phyloP scores from a whole-genome alignment of 2,797 vertebrate genomes.

The Cebuella pygmaea region DNA sequence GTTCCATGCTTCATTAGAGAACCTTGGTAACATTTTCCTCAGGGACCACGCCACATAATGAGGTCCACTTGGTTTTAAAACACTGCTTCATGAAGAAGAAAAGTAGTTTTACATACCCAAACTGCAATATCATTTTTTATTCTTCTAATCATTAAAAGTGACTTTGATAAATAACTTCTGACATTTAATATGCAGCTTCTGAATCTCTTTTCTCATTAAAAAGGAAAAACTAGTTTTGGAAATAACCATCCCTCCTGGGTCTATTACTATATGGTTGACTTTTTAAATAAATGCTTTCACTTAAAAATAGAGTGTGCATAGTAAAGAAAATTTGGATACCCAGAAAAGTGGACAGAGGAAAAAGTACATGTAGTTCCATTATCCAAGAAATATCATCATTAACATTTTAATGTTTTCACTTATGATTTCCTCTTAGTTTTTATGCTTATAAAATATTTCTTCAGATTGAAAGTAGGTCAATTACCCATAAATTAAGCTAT shows the following conservation, averaged over 20 bases:
- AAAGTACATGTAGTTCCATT: neutral
- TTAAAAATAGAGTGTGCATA: constrained; percentile 28
- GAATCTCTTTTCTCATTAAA: constrained; percentile 51
- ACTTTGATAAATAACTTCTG: constrained; percentile 49
- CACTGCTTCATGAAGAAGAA: neutral
- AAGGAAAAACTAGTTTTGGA: neutral
- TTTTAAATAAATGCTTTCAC: constrained; percentile 53
- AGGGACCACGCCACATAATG: neutral
- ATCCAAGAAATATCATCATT: neutral
- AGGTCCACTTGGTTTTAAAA: neutral
- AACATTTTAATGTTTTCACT: constrained; percentile 36
- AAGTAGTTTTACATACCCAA: neutral
- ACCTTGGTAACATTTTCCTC: neutral
- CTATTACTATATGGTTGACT: constrained; percentile 1
- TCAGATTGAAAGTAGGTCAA: constrained; percentile 39
- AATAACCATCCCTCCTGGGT: neutral
- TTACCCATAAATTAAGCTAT: constrained; percentile 58
- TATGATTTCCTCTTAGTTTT: constrained; percentile 36
- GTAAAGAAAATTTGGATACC: constrained; percentile 44
- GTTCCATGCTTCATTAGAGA: neutral
- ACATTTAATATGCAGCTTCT: constrained; percentile 36
- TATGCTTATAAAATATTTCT: constrained; percentile 36
- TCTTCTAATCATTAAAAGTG: neutral
- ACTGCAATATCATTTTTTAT: neutral
- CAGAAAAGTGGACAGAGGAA: neutral